Evolutionary conservation across 2,113 vertebrate species (phyloP), one percentile per base, ranked within the genome.

Genomic region (Hirundichthys speculiger): DNA sequence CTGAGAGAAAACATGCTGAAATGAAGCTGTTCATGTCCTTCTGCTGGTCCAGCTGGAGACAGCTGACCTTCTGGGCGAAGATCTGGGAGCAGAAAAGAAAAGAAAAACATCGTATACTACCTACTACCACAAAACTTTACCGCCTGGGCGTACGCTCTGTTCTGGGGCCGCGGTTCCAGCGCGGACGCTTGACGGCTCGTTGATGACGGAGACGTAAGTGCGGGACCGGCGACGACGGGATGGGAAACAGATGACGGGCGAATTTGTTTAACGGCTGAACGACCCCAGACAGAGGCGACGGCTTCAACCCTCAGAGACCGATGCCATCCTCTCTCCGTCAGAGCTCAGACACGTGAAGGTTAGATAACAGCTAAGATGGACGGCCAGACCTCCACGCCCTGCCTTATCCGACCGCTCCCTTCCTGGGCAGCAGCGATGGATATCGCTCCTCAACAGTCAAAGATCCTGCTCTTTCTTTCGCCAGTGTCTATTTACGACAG

Each of bases 361-460:
- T 45, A 83, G 75, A 88, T 83, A 79, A 73, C 46, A 48, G 49
- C 61, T 13, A 40, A 57, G 70, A 80, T 73, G 64, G 55, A 53
- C 53, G 47, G 60, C 41, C 65, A 59, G 48, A 66, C 34, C 48
- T 41, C 64, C 54, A 64, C 71, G 4, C 66, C 64, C 70, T 13
- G 51, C 57, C 77, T 65, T 75, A 83, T 71, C 80, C 0, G 63
- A 74, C 80, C 80, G 64, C 77, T 80, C 88, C 86, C 75, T 88
- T 88, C 85, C 87, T 86, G 73, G 45, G 59, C 27, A 79, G 62
- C 49, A 59, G 67, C 1, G 83, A 91, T 90, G 72, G 58, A 74
- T 80, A 90, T 91, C 89, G 2, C 62, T 49, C 64, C 38, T 39
- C n/a, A n/a, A n/a, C n/a, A n/a, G n/a, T 16, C 2, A 27, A 55